Percentiles rank a stretch among this genome's conserved stretches.
phyloP scores from a whole-genome alignment of 2,888 invertebrate genomes.

The Agriopis leucophaearia region DNA sequence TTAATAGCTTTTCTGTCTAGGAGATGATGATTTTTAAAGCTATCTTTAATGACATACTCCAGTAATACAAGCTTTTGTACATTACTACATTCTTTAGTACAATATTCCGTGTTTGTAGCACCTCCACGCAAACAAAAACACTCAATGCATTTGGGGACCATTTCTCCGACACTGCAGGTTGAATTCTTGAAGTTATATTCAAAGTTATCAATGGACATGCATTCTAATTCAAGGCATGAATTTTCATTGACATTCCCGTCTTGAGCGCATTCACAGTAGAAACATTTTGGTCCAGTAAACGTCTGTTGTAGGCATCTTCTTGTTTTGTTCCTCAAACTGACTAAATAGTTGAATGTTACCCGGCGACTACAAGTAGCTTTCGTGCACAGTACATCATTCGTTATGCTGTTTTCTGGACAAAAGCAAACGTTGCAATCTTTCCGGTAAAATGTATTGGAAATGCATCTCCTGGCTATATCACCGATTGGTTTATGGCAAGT shows the following conservation, averaged over 20 bases:
- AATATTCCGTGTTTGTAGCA: conserved; percentile 60
- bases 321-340: conserved; percentile 49
- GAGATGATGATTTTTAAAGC: conserved; percentile 45
- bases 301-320: conserved; percentile 60
- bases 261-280: conserved; percentile 70
- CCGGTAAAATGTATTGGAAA: conserved; percentile 67
- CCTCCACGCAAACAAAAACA: conserved; percentile 71
- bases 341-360: conserved; percentile 46
- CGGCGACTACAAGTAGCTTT: conserved; percentile 53
- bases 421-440: conserved; percentile 69
- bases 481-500: conserved; percentile 58
- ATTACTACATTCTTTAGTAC: conserved; percentile 67
- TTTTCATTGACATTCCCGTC: conserved; percentile 64
- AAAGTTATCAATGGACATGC: conserved; percentile 56
- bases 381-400: conserved; percentile 61
- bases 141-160: conserved; percentile 70
- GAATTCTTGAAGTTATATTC: conserved; percentile 53
- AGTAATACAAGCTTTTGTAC: conserved; percentile 67
- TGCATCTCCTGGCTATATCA: conserved; percentile 56
- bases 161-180: conserved; percentile 67
- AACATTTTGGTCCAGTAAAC: conserved; percentile 68
- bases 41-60: conserved; percentile 62
- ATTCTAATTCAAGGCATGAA: conserved; percentile 68
- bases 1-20: conserved; percentile 58
- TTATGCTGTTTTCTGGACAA: conserved; percentile 65